Conservation (phyloP, 1,140 invertebrate species). For the Vollenhovia emeryi region DNA sequence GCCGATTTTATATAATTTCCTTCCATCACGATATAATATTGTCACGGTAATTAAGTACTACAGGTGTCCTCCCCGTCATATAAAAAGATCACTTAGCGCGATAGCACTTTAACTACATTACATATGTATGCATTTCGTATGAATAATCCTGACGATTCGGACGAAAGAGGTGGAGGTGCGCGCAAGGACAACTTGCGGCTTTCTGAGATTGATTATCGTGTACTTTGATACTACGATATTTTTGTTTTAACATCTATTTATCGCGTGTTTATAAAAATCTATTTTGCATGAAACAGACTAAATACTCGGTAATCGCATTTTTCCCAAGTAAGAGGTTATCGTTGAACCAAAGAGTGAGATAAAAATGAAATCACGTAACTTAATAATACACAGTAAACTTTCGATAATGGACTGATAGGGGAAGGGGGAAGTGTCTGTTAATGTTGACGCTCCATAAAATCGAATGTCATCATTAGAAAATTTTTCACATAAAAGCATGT, state of each 20-base stretch:
- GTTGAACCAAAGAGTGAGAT: no score
- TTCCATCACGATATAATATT: neutral
- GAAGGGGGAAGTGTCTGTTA: no score
- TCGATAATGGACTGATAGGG: no score
- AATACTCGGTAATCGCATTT: no score
- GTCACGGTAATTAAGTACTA: neutral
- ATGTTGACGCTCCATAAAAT: no score
- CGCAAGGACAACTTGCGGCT: neutral
- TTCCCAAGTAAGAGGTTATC: no score
- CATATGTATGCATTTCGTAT: neutral
- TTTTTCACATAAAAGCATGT: no score
- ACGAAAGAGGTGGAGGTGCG: neutral
- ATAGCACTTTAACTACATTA: neutral
- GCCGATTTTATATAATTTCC: slow-evolving; percentile 6
- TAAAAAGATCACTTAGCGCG: neutral
- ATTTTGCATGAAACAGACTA: no score
- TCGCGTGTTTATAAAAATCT: neutral
- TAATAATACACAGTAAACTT: no score
- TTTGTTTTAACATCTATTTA: neutral
- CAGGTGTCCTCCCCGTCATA: neutral
- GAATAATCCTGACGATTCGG: neutral
- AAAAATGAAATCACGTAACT: no score
- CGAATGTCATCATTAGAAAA: no score
- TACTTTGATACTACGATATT: neutral
- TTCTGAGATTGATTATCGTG: neutral